Base-by-base conservation (phyloP, 2,888 invertebrate genomes). In the Ganaspis brasiliensis region DNA sequence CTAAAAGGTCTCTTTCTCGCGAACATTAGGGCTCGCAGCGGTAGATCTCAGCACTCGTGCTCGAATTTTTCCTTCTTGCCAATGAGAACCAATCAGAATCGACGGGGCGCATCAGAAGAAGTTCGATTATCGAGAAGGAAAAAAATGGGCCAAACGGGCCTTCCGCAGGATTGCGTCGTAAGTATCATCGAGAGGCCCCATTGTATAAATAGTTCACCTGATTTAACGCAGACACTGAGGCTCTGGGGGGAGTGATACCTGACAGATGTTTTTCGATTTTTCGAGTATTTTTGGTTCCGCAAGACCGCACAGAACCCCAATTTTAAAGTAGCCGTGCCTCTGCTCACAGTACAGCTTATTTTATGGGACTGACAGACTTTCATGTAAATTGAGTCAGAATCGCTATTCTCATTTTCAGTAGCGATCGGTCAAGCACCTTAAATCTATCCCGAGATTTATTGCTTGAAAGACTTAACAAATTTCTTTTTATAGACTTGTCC, bases 181-280 rank as follows among this genome's bases (percentile, higher is more conserved):
- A 67, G 67, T 67, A 67, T 67, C 45, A 9, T 45, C 45, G 67
- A 67, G 67, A 40, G 59, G 74, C 75, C 55, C 77, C 83, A 86
- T 87, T 90, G 87, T 89, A 79, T 76, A 78, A 82, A 82, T 82
- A 80, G 86, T 87, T 87, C 89, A 90, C 89, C 88, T 90, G 91
- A 91, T 90, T 90, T 88, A 89, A 89, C 90, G 86, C 88, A 87
- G 84, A 90, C 84, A 88, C 75, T 83, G 83, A 77, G 71, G 73
- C 78, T 72, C 78, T 76, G 76, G 84, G 83, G 87, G 88, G 90
- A 88, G 89, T 89, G 91, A 91, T 89, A 89, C 88, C 88, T 86
- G 90, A 89, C 90, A 90, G 90, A 90, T 91, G 90, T 89, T 89
- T 86, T 81, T 83, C 82, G 83, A 52, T 19, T 52, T 85, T 83